Evolutionary conservation across 2,888 invertebrate species (phyloP), one percentile per base, ranked within the genome.

Genomic region (Xanthorhoe designata): DNA sequence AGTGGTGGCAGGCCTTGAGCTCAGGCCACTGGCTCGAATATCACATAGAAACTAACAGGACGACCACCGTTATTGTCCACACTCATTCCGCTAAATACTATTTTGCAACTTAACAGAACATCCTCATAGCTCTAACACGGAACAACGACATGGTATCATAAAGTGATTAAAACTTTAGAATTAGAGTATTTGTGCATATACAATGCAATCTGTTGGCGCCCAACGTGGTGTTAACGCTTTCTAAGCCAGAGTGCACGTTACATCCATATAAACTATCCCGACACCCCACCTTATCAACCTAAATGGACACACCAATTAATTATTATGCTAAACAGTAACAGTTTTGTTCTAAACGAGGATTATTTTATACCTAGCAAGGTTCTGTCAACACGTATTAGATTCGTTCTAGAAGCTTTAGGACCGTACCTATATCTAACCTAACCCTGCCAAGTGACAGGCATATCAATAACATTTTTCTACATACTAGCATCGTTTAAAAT

Each of bases 401-500:
- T 87, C 86, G 80, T 86, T 86, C 89, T 88, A 88, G 82, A 89
- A 90, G 91, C 90, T 84, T 88, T 86, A 90, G 87, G 84, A 83
- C 89, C 86, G 72, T 87, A 81, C 81, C 81, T 80, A 80, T 73
- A 83, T 53, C 64, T 66, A 65, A 75, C 66, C 86, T 87, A 90
- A 81, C 78, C 69, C 76, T 80, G 78, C 81, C 86, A 83, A 85
- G 75, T 70, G 84, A 85, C 86, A 80, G 78, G 72, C 75, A 75
- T 69, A 78, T 68, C 73, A 71, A 78, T 73, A 78, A 64, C 67
- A 61, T 66, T 67, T 73, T 66, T 73, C 83, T 87, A 88, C 81
- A 88, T 87, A 87, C 91, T 92, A 92, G 91, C 92, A 86, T 91
- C 86, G 70, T 88, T 91, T 88, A 90, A 92, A 90, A 89, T 87